These are phyloP conservation scores for Plebejus argus DNA, from an alignment of 2,888 invertebrate species.

Conservation along the genomic window DNA sequence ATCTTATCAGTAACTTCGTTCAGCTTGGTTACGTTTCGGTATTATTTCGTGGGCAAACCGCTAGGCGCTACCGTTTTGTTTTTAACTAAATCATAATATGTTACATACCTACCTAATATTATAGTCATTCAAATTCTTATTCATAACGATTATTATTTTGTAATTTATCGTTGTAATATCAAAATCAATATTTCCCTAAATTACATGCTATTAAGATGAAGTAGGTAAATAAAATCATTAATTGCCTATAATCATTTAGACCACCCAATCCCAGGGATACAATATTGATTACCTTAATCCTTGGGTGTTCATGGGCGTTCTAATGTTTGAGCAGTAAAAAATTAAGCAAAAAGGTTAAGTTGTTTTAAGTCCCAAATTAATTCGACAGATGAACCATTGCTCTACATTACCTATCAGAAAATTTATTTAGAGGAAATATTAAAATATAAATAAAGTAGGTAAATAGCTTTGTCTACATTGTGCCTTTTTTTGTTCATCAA, in stretches of 20 bases:
- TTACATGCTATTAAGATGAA: background rate
- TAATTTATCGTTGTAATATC: background rate
- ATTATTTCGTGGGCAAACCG: too few relatives aligned
- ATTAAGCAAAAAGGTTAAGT: background rate
- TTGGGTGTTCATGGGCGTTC: background rate
- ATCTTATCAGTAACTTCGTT: too few relatives aligned
- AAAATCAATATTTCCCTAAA: background rate
- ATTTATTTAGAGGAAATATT: too few relatives aligned
- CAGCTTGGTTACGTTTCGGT: too few relatives aligned
- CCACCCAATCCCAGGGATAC: conserved; percentile 2
- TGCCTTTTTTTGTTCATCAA: too few relatives aligned
- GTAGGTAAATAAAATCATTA: background rate
- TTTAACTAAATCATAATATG: too few relatives aligned
- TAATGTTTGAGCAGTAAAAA: background rate
- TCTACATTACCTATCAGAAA: background rate
- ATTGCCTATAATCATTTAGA: conserved; percentile 10
- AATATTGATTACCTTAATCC: background rate
- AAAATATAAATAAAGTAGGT: too few relatives aligned
- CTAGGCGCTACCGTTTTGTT: too few relatives aligned
- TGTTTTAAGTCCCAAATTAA: background rate
- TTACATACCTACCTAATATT: too few relatives aligned
- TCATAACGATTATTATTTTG: background rate
- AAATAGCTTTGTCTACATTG: too few relatives aligned
- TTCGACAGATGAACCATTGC: background rate
- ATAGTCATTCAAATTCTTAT: too few relatives aligned